Conservation (phyloP, 1,140 invertebrate species). For the Batillaria attramentaria region DNA sequence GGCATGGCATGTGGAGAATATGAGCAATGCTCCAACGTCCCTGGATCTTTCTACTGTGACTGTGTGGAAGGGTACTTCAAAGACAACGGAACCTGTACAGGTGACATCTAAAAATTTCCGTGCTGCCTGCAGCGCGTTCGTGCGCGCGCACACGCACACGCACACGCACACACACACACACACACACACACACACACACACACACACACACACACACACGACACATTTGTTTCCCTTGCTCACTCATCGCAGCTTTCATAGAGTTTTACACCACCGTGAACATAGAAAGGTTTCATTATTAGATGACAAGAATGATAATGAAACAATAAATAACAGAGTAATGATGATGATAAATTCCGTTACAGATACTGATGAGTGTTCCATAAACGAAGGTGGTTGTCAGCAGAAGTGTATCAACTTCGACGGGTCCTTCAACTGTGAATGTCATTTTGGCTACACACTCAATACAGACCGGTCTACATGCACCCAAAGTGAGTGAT, state of each 20-base stretch:
- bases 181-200: background rate
- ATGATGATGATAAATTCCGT: background rate
- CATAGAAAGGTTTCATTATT: background rate
- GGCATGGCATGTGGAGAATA: background rate
- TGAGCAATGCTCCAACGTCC: background rate
- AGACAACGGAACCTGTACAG: background rate
- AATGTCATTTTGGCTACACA: slow-evolving; percentile 43
- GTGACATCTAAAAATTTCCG: background rate
- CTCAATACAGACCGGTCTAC: slow-evolving; percentile 44
- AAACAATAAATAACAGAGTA: background rate
- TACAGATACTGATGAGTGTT: slow-evolving; percentile 68
- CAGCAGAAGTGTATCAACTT: slow-evolving; percentile 57
- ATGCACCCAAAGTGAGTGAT: slow-evolving; percentile 33
- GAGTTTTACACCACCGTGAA: background rate
- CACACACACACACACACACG: background rate
- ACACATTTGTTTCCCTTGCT: no score
- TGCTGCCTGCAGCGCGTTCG: background rate
- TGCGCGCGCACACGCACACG: background rate
- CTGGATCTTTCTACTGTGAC: background rate
- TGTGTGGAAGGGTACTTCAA: slow-evolving; percentile 1
- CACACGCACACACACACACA: background rate
- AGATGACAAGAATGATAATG: background rate
- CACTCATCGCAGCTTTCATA: background rate
- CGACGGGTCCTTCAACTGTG: slow-evolving; percentile 46
- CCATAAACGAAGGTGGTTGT: slow-evolving; percentile 55